Evolutionary conservation across 30 jellyfish, hydroid and myxozoan genomes (phyloP), one percentile per base, ranked within the genome.

Genomic region (Cassiopea andromeda): DNA sequence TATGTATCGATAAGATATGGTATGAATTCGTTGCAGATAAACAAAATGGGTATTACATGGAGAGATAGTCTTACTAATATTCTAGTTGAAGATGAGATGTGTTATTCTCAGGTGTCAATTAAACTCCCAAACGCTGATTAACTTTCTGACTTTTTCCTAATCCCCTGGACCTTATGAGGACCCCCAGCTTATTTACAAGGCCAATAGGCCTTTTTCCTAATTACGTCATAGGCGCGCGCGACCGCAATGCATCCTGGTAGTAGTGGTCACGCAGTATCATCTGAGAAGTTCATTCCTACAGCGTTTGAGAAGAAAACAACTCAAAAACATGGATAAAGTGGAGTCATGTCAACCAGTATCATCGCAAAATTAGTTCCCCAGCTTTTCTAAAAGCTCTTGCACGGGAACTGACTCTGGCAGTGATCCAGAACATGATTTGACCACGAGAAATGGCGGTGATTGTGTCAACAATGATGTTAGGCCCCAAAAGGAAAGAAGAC

Each of bases 121-220:
- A 27, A 27, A 27, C 38, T 27, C 38, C 38, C 38, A 27, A 27
- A 27, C 38, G 38, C 38, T 27, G 38, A 27, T 27, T 27, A 27
- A 27, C 38, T 27, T 27, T 27, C 38, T 27, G 38, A 27, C 38
- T 27, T 27, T 27, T 27, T 27, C 38, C 38, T 27, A 27, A 27
- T 27, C 38, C 38, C 38, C 38, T 27, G 38, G 38, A 27, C 38
- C 38, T 27, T 27, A 27, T 27, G 38, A 27, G 38, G 38, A 27
- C 38, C 38, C 38, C 38, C 38, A 27, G 38, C 38, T 27, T 27
- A 27, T 27, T 27, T 27, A 27, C 12, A 10, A 54, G 12, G 64
- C 10, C 74, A 48, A 77, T 77, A 38, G 72, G 73, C 87, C 72
- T 43, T 43, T 59, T 14, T 27, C 87, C 82, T 73, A 73, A 17